Conservation (phyloP, 2,888 invertebrate species). For the Byasa hedistus region DNA sequence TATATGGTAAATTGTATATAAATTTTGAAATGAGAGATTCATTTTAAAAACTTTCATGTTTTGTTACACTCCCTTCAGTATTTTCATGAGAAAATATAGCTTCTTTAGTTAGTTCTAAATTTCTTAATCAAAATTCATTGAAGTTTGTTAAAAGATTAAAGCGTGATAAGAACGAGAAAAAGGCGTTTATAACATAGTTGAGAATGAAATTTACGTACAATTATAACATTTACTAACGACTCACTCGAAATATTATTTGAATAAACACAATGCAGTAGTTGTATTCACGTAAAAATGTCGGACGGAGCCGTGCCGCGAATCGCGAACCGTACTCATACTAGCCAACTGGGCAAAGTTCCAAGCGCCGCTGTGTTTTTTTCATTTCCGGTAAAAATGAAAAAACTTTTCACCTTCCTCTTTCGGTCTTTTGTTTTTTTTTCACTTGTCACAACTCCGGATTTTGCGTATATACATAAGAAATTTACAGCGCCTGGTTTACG, state of each 20-base stretch:
- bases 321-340: slow-evolving; percentile 3
- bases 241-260: neutral
- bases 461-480: neutral
- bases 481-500: neutral
- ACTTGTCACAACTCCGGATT: slow-evolving; percentile 1
- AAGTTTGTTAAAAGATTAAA: too few relatives aligned
- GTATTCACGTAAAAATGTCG: slow-evolving; percentile 6
- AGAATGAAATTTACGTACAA: neutral
- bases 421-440: slow-evolving; percentile 17
- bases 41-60: too few relatives aligned
- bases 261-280: neutral
- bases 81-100: too few relatives aligned
- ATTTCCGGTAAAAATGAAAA: slow-evolving; percentile 23
- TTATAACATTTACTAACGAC: neutral
- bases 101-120: too few relatives aligned
- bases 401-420: slow-evolving; percentile 15
- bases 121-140: too few relatives aligned
- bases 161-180: too few relatives aligned
- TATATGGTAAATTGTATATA: too few relatives aligned
- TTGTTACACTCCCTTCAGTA: too few relatives aligned
- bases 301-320: neutral
- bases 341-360: slow-evolving; percentile 24
- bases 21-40: too few relatives aligned
- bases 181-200: neutral
- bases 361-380: slow-evolving; percentile 14